Evolutionary conservation across 1,140 invertebrate genomes (phyloP).

Genomic region (Acarapis woodi): DNA sequence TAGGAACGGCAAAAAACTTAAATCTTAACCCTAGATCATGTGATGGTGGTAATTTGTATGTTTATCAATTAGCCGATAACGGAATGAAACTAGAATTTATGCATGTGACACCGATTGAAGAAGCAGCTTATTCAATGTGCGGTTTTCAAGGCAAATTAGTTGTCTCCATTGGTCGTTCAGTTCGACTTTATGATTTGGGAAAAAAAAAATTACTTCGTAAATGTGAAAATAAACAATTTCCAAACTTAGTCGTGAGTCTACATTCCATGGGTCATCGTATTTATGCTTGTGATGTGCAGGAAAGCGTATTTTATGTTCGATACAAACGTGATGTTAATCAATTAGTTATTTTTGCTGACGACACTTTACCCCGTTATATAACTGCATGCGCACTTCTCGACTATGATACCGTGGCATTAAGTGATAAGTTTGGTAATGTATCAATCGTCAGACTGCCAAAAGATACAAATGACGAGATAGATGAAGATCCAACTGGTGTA

Average conservation of each 20-base stretch:
- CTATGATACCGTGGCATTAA: slow-evolving; percentile 79
- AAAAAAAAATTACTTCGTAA: slow-evolving; percentile 87
- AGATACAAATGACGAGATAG: slow-evolving; percentile 80
- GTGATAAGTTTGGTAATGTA: slow-evolving; percentile 97
- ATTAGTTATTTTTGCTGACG: slow-evolving; percentile 89
- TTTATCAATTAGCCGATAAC: slow-evolving; percentile 39
- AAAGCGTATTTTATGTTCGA: slow-evolving; percentile 80
- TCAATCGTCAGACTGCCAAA: slow-evolving; percentile 58
- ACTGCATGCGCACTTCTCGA: slow-evolving; percentile 74
- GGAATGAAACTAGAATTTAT: slow-evolving; percentile 56
- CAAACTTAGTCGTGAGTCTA: slow-evolving; percentile 73
- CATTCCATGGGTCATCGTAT: slow-evolving; percentile 75
- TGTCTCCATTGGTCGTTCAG: slow-evolving; percentile 63
- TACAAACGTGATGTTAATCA: slow-evolving; percentile 91
- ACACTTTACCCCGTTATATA: slow-evolving; percentile 84
- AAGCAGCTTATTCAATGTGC: slow-evolving; percentile 61
- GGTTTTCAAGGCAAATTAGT: slow-evolving; percentile 69
- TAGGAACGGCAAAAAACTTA: slow-evolving; percentile 68
- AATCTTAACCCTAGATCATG: slow-evolving; percentile 55
- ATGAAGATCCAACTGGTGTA: slow-evolving; percentile 94
- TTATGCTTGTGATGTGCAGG: slow-evolving; percentile 81
- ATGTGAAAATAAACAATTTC: slow-evolving; percentile 96
- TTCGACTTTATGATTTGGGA: slow-evolving; percentile 84
- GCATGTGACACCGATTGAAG: slow-evolving; percentile 79
- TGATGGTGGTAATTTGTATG: slow-evolving; percentile 49